Base-by-base conservation (phyloP, 2,113 vertebrate species). In the Brachyistius frenatus region DNA sequence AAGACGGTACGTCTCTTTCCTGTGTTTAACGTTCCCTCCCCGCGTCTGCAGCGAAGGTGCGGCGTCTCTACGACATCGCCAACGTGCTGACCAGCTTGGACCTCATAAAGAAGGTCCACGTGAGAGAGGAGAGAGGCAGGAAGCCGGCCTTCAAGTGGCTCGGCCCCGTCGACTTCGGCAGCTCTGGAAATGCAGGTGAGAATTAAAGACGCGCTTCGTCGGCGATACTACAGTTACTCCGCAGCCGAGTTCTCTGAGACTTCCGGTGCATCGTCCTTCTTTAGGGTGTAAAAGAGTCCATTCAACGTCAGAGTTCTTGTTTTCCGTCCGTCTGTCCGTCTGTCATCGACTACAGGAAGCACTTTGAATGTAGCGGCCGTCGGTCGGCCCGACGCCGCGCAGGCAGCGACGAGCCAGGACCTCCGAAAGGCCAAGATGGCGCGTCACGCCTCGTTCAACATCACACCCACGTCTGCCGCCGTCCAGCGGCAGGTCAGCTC, bases 71-170 rank as follows among this genome's bases (percentile, higher is more conserved):
- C 54, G 97, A 99, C 86, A 98, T 99, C 0, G 97, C 97, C 64
- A 99, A 99, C 0, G 97, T 99, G 44, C 92, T 98, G 90, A 98
- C 96, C 78, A 98, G 97, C 92, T 89, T 99, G 74, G 86, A 75
- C 61, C 95, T 98, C 73, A 99, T 99, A 65, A 96, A 96, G 92
- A 98, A 99, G 90, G 95, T 98, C 37, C 95, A 97, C 0, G 96
- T 98, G 1, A 95, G 94, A 0, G 97, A 97, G 86, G 96, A 97
- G 55, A 90, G 95, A 56, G 96, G 96, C 60, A 95, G 96, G 8
- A 98, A 98, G 57, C 96, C 97, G 0, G 97, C 96, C 60, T 98
- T 99, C 92, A 96, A 96, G 58, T 97, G 96, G 97, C 96, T 97
- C 1, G 97, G 97, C n/a, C 96, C 96, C 0, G 93, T 94, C 8